Percentiles rank a stretch among this genome's conserved stretches.
Evolutionary conservation across 2,888 invertebrate species (phyloP).

Genomic region (Chrysolina americana): DNA sequence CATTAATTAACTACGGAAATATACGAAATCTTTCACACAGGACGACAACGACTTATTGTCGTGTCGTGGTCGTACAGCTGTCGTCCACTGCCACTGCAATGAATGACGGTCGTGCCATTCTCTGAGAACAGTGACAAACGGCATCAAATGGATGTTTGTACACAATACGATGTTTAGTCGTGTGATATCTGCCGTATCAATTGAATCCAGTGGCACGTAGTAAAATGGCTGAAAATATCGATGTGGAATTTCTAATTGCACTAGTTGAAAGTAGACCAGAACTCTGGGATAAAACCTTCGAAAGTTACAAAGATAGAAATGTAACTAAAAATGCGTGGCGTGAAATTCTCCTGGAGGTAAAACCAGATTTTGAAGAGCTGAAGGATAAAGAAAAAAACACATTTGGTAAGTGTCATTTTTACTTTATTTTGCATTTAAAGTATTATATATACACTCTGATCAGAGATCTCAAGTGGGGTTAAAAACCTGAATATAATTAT

Average conservation of each 20-base stretch:
- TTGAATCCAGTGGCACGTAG: slow-evolving; percentile 29
- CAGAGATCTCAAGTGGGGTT: slow-evolving; percentile 24
- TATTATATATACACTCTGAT: slow-evolving; percentile 33
- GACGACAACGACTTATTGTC: slow-evolving; percentile 31
- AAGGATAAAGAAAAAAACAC: slow-evolving; percentile 34
- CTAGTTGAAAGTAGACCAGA: slow-evolving; percentile 37
- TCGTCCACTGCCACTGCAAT: slow-evolving; percentile 34
- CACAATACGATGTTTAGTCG: slow-evolving; percentile 28
- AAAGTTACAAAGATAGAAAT: slow-evolving; percentile 33
- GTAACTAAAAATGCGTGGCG: slow-evolving; percentile 31
- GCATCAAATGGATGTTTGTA: slow-evolving; percentile 29
- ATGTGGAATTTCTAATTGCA: slow-evolving; percentile 33
- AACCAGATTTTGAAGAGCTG: slow-evolving; percentile 33
- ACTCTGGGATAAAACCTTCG: slow-evolving; percentile 36
- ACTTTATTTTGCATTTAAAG: slow-evolving; percentile 31
- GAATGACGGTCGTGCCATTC: slow-evolving; percentile 23
- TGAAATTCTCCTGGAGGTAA: slow-evolving; percentile 32
- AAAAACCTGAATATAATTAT: slow-evolving; percentile 24
- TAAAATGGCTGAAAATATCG: slow-evolving; percentile 29
- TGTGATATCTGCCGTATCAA: slow-evolving; percentile 30
- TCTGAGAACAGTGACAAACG: slow-evolving; percentile 29
- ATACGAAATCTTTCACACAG: slow-evolving; percentile 31
- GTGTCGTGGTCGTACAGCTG: slow-evolving; percentile 32
- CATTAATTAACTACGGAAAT: slow-evolving; percentile 29
- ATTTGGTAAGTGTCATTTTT: slow-evolving; percentile 25